phyloP scores from a whole-genome alignment of 1,140 invertebrate species.

The Ceratosolen solmsi region DNA sequence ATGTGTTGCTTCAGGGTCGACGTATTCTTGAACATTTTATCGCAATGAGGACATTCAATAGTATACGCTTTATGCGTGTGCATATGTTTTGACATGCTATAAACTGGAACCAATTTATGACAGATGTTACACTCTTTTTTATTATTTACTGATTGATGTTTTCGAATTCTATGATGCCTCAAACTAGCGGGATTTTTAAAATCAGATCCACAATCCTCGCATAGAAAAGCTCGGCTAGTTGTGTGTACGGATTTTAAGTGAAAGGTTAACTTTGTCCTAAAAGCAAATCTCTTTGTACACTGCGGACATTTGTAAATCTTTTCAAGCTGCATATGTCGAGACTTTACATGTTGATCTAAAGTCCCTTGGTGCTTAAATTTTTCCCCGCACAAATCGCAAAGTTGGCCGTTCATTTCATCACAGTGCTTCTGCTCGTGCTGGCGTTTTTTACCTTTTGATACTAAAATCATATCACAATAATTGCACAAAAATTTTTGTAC shows the following conservation, averaged over 20 bases:
- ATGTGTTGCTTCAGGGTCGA: conserved; percentile 72
- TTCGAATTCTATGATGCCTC: conserved; percentile 70
- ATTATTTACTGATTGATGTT: conserved; percentile 68
- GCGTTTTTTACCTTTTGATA: conserved; percentile 69
- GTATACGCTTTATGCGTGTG: conserved; percentile 72
- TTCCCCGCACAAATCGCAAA: conserved; percentile 71
- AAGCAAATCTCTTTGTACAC: conserved; percentile 71
- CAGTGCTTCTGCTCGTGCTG: conserved; percentile 72
- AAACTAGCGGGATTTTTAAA: conserved; percentile 72
- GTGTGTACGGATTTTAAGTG: conserved; percentile 71
- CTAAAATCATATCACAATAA: conserved; percentile 64
- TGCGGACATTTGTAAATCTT: conserved; percentile 71
- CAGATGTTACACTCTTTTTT: conserved; percentile 70
- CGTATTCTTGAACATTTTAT: conserved; percentile 73
- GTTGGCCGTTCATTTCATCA: conserved; percentile 67
- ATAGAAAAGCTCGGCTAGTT: conserved; percentile 66
- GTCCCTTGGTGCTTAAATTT: conserved; percentile 72
- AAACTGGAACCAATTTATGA: conserved; percentile 69
- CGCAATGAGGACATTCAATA: conserved; percentile 70
- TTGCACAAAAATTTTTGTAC: conserved; percentile 67
- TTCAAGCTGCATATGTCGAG: conserved; percentile 69
- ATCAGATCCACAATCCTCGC: conserved; percentile 71
- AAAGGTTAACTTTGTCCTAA: conserved; percentile 71
- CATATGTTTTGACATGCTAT: conserved; percentile 72
- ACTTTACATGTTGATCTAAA: conserved; percentile 70